A percentile compares a stretch with the other conserved stretches of the same genome.
Evolutionary conservation across 2,113 vertebrate genomes (phyloP).

Genomic region (Leuciscus idus): DNA sequence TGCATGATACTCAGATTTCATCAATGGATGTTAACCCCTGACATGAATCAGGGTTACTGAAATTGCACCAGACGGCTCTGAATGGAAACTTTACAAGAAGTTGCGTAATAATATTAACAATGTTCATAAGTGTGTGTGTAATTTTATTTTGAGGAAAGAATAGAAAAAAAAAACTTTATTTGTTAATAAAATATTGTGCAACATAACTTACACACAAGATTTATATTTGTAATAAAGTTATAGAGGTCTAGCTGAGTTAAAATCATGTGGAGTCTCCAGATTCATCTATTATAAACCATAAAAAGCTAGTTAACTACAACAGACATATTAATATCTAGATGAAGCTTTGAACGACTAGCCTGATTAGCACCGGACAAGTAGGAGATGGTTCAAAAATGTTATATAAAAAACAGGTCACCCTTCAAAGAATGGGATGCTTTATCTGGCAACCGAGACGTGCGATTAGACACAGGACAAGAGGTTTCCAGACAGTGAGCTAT

Average conservation of each 20-base stretch:
- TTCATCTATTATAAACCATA: neutral
- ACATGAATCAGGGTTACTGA: neutral
- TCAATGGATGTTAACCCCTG: constrained; percentile 70
- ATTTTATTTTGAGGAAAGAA: neutral
- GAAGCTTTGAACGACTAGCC: neutral
- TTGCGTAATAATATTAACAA: neutral
- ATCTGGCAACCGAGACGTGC: constrained; percentile 67
- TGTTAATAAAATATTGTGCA: neutral
- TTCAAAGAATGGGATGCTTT: constrained; percentile 76
- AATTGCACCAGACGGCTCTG: neutral
- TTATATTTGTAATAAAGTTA: constrained; percentile 2
- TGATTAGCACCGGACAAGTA: constrained; percentile 54
- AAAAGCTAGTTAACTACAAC: neutral
- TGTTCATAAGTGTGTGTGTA: neutral
- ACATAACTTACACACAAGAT: neutral
- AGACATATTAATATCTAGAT: constrained; percentile 1
- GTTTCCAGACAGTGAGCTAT: constrained; percentile 70
- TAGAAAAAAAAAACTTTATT: neutral
- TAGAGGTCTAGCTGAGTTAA: neutral
- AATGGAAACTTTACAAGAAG: neutral
- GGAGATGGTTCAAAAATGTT: constrained; percentile 67
- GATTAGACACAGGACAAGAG: constrained; percentile 73
- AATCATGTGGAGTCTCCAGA: neutral
- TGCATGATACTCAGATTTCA: constrained; percentile 70
- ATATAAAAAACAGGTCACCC: constrained; percentile 76